Evolutionary conservation across 2,888 invertebrate genomes (phyloP).

Genomic region (Scaptomyza caliginosa): DNA sequence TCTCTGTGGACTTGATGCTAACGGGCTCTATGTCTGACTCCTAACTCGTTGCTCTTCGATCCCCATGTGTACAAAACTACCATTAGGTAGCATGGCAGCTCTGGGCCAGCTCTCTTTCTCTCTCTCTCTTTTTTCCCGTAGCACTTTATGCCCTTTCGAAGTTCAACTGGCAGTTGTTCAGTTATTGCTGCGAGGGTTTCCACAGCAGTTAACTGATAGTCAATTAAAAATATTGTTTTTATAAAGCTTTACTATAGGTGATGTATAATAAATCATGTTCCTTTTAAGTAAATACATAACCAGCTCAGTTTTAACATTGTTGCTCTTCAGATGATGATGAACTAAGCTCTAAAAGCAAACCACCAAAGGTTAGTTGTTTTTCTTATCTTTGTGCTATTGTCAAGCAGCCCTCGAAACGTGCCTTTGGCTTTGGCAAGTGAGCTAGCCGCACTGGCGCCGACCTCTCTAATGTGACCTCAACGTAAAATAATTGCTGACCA

Average conservation of each 20-base stretch:
- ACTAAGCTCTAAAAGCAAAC: too few species aligned
- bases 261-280: too few species aligned
- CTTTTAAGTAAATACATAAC: too few species aligned
- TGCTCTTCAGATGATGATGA: too few species aligned
- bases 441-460: slow-evolving; percentile 49
- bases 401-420: slow-evolving; percentile 37
- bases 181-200: slow-evolving; percentile 42
- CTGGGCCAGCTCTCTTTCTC: slow-evolving; percentile 35
- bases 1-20: slow-evolving; percentile 15
- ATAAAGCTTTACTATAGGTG: too few species aligned
- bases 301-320: too few species aligned
- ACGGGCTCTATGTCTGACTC: slow-evolving; percentile 23
- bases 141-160: slow-evolving; percentile 55
- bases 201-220: neutral
- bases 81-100: slow-evolving; percentile 70
- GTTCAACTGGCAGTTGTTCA: slow-evolving; percentile 30
- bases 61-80: slow-evolving; percentile 71
- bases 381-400: neutral
- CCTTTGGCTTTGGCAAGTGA: slow-evolving; percentile 53
- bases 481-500: slow-evolving; percentile 82
- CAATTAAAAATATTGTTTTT: neutral
- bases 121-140: slow-evolving; percentile 34
- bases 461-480: slow-evolving; percentile 80
- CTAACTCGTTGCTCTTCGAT: slow-evolving; percentile 69
- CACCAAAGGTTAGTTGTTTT: neutral